Base-by-base conservation (phyloP, 1,140 invertebrate genomes). In the Procambarus clarkii region DNA sequence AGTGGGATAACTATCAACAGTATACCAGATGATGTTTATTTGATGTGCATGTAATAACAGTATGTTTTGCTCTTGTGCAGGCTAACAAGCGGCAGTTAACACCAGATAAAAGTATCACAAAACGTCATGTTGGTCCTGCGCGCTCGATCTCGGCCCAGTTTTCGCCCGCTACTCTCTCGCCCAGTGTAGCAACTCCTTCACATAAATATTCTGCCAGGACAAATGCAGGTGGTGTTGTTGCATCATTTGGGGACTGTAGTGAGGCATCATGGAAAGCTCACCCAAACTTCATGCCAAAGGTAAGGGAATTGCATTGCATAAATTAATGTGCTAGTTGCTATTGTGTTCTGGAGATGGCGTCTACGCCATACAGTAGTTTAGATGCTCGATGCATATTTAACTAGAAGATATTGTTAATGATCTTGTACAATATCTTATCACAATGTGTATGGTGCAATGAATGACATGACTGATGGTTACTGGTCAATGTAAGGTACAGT, bases 191-290 rank as follows among this genome's bases (percentile, higher is more conserved):
- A n/a, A 93, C 95, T 44, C 95, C 94, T 83, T 96, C 95, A 11
- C 94, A 94, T 46, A 96, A 95, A 92, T 96, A 96, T 93, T 94
- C 94, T 21, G 94, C 94, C 18, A 94, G 96, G 88, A 95, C 94
- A 48, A 96, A 96, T 94, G 93, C 94, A 74, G 96, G 96, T 13
- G 94, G 95, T 58, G 94, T 95, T 34, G 94, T 96, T 9, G 94
- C 94, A 78, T 95, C 94, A n/a, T 95, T 93, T 93, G 94, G 83
- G 8, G 77, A 86, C 48, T 8, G 24, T 64, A 44, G 46, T 0
- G 74, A 88, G 44, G 80, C 79, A 24, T 71, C 87, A 24, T 88
- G 87, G 87, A 88, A 78, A n/a, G 79, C 87, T 60, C 82, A 74
- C 48, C 46, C 34, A 8, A 13, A 74, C 18, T 81, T 88, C 64